Evolutionary conservation across 2,888 invertebrate species (phyloP).

Genomic region (Chymomyza fuscimana): DNA sequence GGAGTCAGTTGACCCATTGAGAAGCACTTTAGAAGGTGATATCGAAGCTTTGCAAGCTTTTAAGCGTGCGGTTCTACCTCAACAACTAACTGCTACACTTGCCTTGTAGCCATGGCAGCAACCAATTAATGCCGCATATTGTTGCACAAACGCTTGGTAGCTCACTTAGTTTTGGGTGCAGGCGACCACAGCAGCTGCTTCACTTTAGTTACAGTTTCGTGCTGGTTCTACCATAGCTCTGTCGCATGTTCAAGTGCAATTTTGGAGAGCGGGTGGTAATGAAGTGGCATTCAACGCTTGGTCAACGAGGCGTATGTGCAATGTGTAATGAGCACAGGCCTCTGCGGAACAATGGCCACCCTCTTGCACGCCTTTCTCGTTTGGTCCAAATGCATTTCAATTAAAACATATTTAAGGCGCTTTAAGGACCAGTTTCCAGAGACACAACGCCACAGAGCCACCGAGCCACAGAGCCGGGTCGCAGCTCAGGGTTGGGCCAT

Average conservation of each 20-base stretch:
- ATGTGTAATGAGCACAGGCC: neutral
- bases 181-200: neutral
- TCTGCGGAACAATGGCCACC: neutral
- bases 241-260: neutral
- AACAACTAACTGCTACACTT: neutral
- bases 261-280: neutral
- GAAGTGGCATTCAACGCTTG: constrained; percentile 6
- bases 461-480: neutral
- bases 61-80: constrained; percentile 1
- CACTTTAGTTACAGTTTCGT: neutral
- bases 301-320: constrained; percentile 4
- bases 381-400: constrained; percentile 67
- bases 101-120: constrained; percentile 31
- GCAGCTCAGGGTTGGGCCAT: constrained; percentile 44
- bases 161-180: neutral
- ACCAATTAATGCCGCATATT: constrained; percentile 38
- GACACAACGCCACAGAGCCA: too few species aligned
- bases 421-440: constrained; percentile 17
- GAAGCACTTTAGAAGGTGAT: neutral
- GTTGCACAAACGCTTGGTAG: constrained; percentile 9
- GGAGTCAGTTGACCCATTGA: constrained; percentile 3
- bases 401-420: constrained; percentile 64
- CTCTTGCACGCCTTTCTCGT: constrained; percentile 16
- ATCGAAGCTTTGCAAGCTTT: neutral
- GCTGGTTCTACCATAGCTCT: neutral